Conservation (phyloP, 1,140 invertebrate genomes). For the Aporrectodea caliginosa region DNA sequence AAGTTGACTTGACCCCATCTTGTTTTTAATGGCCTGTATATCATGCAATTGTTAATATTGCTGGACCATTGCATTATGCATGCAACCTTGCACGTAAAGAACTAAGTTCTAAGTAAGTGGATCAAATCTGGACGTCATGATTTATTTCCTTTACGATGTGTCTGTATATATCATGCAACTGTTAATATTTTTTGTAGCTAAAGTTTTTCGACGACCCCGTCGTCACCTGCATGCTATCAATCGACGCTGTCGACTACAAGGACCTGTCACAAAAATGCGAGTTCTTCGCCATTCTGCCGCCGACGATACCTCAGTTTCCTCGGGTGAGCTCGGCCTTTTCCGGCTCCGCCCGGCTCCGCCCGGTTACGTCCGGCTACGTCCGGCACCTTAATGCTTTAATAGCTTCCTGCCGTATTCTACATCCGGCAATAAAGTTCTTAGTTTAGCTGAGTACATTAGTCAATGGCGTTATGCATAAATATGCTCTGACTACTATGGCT, state of each 20-base stretch:
- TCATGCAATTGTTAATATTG: too few relatives aligned
- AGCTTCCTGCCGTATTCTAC: not conserved
- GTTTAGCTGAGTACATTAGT: not conserved
- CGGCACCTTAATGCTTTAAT: not conserved
- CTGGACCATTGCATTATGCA: too few relatives aligned
- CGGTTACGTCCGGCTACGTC: slow-evolving; percentile 66
- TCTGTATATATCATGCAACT: too few relatives aligned
- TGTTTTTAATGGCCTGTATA: too few relatives aligned
- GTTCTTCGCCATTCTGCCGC: slow-evolving; percentile 82
- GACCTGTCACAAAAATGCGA: slow-evolving; percentile 80
- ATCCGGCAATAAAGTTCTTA: not conserved
- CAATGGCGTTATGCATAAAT: too few relatives aligned
- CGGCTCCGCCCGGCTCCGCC: slow-evolving; percentile 94
- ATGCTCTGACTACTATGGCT: too few relatives aligned
- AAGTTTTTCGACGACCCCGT: slow-evolving; percentile 72
- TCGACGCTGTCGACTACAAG: slow-evolving; percentile 82
- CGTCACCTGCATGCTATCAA: slow-evolving; percentile 80
- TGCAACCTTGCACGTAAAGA: too few relatives aligned
- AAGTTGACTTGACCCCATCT: too few relatives aligned
- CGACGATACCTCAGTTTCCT: slow-evolving; percentile 80
- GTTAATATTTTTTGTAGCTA: too few relatives aligned
- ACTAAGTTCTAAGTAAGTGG: too few relatives aligned
- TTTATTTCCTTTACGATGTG: too few relatives aligned
- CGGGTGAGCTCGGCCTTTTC: slow-evolving; percentile 67
- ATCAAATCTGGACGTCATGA: too few relatives aligned